Conservation (phyloP, 2,113 vertebrate species). For the Oryzias javanicus region DNA sequence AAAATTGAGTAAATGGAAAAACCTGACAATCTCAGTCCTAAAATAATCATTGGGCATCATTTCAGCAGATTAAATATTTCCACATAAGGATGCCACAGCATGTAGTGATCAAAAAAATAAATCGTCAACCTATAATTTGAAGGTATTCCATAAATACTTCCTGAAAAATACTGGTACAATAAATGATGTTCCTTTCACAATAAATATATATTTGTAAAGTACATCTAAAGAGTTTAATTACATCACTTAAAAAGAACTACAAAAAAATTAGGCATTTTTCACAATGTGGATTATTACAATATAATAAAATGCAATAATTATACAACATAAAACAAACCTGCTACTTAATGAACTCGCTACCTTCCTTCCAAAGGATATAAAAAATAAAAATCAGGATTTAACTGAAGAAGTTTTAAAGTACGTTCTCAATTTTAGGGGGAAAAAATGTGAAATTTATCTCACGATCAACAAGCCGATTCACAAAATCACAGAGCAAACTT, state of each 20-base stretch:
- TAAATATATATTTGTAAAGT: too few species aligned
- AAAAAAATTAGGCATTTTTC: too few species aligned
- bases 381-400: neutral
- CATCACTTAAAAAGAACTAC: too few species aligned
- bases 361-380: neutral
- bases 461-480: slow-evolving; percentile 25
- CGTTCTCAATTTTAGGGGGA: neutral
- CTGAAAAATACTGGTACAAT: too few species aligned
- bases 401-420: slow-evolving; percentile 6
- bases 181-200: too few species aligned
- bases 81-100: slow-evolving; percentile 7
- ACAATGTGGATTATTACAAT: too few species aligned
- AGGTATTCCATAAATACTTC: too few species aligned
- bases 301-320: too few species aligned
- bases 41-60: neutral
- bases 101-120: too few species aligned
- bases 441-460: neutral
- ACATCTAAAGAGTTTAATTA: too few species aligned
- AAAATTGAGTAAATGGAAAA: slow-evolving; percentile 31
- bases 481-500: slow-evolving; percentile 33
- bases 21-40: slow-evolving; percentile 8
- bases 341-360: neutral
- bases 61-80: slow-evolving; percentile 8
- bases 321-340: neutral
- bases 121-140: too few species aligned